Percentiles rank a stretch among this genome's conserved stretches.
phyloP scores from a whole-genome alignment of 2,888 invertebrate species.

The Notocelia uddmanniana region DNA sequence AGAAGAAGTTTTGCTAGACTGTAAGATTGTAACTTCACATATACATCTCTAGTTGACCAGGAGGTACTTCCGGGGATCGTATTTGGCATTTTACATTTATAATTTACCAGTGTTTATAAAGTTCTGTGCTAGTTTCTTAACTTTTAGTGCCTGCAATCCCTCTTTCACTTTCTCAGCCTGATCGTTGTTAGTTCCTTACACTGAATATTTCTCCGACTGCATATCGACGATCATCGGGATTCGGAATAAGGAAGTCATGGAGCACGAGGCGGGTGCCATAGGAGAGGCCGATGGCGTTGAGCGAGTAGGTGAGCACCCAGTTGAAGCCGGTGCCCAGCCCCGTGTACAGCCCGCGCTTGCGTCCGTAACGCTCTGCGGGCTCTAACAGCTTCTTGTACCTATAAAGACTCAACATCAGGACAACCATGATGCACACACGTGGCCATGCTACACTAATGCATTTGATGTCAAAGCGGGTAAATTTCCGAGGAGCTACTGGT shows the following conservation, averaged over 20 bases:
- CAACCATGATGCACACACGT: too few relatives aligned
- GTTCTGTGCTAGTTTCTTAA: too few relatives aligned
- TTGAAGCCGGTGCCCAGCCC: conserved; percentile 90
- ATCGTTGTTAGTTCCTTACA: conserved; percentile 74
- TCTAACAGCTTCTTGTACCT: conserved; percentile 85
- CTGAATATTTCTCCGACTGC: conserved; percentile 89
- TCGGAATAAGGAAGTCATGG: conserved; percentile 83
- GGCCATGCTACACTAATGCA: too few relatives aligned
- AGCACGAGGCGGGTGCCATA: conserved; percentile 91
- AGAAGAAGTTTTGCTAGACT: too few relatives aligned
- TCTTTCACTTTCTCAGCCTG: neutral
- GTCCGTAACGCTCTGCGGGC: conserved; percentile 88
- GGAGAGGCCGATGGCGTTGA: conserved; percentile 91
- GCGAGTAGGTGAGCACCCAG: conserved; percentile 91
- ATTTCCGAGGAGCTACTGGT: too few relatives aligned
- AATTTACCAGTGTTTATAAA: neutral
- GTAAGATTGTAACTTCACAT: too few relatives aligned
- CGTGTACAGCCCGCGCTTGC: conserved; percentile 88
- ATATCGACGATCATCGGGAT: conserved; percentile 85
- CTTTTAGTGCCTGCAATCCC: neutral
- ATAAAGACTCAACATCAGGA: too few relatives aligned
- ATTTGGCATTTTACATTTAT: too few relatives aligned
- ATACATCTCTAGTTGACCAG: too few relatives aligned
- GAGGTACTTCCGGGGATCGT: too few relatives aligned
- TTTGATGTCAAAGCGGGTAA: too few relatives aligned